Percentiles rank a stretch among this genome's conserved stretches.
Conservation (phyloP, 2,888 invertebrate species). For the Elysia crispata region DNA sequence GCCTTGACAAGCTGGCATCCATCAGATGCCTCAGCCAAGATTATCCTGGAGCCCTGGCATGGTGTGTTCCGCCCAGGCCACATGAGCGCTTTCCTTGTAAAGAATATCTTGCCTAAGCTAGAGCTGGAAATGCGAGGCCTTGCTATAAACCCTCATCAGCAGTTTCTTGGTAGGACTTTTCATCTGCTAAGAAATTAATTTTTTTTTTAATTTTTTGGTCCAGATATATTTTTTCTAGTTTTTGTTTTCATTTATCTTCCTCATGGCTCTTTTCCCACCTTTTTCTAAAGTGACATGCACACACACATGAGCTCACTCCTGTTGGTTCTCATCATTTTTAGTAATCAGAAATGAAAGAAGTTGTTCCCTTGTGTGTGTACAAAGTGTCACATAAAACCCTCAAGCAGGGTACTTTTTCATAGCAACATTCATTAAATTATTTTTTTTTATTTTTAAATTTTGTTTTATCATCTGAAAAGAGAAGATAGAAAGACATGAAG, state of each 20-base stretch:
- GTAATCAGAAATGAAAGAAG: too few relatives aligned
- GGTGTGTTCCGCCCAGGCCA: slow-evolving; percentile 84
- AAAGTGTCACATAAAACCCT: too few relatives aligned
- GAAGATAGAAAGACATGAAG: too few relatives aligned
- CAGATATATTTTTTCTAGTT: neutral
- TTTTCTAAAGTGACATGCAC: too few relatives aligned
- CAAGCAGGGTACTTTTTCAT: too few relatives aligned
- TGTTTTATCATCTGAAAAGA: too few relatives aligned
- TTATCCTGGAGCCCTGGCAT: slow-evolving; percentile 94
- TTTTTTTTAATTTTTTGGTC: neutral
- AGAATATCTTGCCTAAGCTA: slow-evolving; percentile 81
- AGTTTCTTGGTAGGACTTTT: slow-evolving; percentile 69
- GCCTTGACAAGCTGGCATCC: slow-evolving; percentile 97
- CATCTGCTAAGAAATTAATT: neutral
- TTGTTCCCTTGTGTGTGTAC: too few relatives aligned
- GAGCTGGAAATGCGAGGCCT: slow-evolving; percentile 73
- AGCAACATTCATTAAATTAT: too few relatives aligned
- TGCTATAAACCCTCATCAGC: slow-evolving; percentile 76
- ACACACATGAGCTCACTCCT: too few relatives aligned
- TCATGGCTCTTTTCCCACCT: neutral
- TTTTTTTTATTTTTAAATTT: too few relatives aligned
- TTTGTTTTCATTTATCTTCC: neutral
- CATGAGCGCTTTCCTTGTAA: slow-evolving; percentile 88
- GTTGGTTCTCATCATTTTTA: too few relatives aligned
- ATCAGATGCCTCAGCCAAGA: slow-evolving; percentile 92